A percentile compares a stretch with the other conserved stretches of the same genome.
Evolutionary conservation across 2,888 invertebrate species (phyloP).

Genomic region (Seira ritae): DNA sequence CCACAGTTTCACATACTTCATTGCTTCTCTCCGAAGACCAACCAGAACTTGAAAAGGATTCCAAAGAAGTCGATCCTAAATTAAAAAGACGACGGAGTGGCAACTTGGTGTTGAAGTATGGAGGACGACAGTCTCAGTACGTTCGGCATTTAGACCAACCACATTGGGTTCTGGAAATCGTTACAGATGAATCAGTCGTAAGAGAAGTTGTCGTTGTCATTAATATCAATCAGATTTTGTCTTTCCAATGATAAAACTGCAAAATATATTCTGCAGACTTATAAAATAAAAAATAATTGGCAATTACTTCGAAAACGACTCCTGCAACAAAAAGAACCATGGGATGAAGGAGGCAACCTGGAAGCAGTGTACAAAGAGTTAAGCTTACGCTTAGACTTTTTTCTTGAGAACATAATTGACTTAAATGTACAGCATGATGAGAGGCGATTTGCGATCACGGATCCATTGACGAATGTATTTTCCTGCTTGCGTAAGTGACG

Average conservation of each 20-base stretch:
- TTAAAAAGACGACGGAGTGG: slow-evolving; percentile 23
- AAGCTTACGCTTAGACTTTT: slow-evolving; percentile 13
- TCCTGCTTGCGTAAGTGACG: slow-evolving; percentile 16
- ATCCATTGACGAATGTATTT: slow-evolving; percentile 21
- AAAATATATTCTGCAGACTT: slow-evolving; percentile 25
- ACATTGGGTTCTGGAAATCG: slow-evolving; percentile 45
- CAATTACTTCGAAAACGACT: slow-evolving; percentile 33
- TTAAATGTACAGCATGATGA: slow-evolving; percentile 15
- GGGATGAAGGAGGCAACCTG: slow-evolving; percentile 16
- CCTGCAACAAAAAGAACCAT: slow-evolving; percentile 32
- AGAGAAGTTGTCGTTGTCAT: neutral
- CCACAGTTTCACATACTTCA: too few species aligned
- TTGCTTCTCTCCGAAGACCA: too few species aligned
- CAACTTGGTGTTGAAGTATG: slow-evolving; percentile 30
- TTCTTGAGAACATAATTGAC: slow-evolving; percentile 33
- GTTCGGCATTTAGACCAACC: slow-evolving; percentile 39
- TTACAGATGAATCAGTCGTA: slow-evolving; percentile 30
- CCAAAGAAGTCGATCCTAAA: slow-evolving; percentile 16
- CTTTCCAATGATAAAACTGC: too few species aligned
- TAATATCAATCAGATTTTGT: too few species aligned
- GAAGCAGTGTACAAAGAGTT: slow-evolving; percentile 24
- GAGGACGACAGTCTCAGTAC: slow-evolving; percentile 44
- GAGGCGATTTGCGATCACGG: neutral
- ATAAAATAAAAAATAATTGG: slow-evolving; percentile 43
- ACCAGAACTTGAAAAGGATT: neutral